phyloP scores from a whole-genome alignment of 2,797 vertebrate species.

The Neomorphus geoffroyi region DNA sequence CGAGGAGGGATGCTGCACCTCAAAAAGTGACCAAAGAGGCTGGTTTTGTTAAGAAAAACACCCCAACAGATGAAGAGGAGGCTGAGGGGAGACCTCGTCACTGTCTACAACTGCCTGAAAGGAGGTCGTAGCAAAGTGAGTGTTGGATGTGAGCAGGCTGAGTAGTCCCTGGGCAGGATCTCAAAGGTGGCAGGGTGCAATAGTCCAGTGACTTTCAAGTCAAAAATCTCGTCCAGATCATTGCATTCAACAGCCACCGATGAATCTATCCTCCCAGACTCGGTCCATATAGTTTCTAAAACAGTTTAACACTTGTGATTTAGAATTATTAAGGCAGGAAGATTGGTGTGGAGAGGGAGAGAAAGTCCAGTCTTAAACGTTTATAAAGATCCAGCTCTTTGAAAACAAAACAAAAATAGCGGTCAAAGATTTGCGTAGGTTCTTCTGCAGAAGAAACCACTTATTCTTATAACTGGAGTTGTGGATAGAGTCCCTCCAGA shows the following conservation, averaged over 20 bases:
- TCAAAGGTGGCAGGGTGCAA: not conserved
- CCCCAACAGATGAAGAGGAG: fast-evolving
- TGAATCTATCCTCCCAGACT: not conserved
- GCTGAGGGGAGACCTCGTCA: too few relatives aligned
- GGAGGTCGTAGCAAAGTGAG: too few relatives aligned
- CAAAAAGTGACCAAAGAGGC: not conserved
- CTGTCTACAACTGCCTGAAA: too few relatives aligned
- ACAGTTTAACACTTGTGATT: not conserved
- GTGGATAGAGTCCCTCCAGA: not conserved
- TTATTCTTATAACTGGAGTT: not conserved
- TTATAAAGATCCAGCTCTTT: not conserved
- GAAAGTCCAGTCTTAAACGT: not conserved
- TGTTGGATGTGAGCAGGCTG: not conserved
- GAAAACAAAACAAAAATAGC: not conserved
- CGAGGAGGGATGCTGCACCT: not conserved
- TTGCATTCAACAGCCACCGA: not conserved
- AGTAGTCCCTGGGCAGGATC: not conserved
- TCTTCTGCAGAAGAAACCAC: not conserved
- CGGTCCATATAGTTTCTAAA: not conserved
- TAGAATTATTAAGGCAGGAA: not conserved
- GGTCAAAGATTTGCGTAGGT: not conserved
- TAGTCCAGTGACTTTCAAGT: not conserved
- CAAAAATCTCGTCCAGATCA: not conserved
- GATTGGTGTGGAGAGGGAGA: not conserved
- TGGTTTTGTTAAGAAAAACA: not conserved